Conservation (phyloP, 1,140 invertebrate species). For the Mycetomoellerius zeteki region DNA sequence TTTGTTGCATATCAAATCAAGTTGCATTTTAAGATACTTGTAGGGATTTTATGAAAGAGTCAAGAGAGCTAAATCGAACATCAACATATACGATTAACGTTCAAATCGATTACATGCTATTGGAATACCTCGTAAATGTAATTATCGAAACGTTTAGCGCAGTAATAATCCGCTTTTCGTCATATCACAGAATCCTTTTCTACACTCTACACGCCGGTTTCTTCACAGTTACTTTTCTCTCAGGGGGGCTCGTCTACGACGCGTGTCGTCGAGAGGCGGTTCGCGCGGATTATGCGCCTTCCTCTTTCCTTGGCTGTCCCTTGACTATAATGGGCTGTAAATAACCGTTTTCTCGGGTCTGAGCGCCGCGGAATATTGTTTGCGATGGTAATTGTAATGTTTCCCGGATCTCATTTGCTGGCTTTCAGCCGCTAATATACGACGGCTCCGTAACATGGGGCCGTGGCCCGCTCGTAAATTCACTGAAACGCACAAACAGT, state of each 20-base stretch:
- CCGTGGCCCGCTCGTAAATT: constrained; percentile 76
- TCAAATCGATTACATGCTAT: background rate
- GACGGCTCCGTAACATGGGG: constrained; percentile 72
- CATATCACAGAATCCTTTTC: background rate
- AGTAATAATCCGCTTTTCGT: background rate
- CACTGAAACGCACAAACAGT: constrained; percentile 82
- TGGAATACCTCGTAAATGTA: background rate
- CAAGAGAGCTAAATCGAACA: background rate
- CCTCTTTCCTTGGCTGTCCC: constrained; percentile 56
- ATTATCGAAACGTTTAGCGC: background rate
- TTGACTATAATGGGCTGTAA: constrained; percentile 79
- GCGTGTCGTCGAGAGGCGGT: constrained; percentile 47
- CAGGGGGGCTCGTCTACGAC: constrained; percentile 19
- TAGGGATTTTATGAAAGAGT: background rate
- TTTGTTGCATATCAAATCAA: too few species aligned
- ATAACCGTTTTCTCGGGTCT: constrained; percentile 76
- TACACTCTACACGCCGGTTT: background rate
- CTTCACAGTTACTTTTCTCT: background rate
- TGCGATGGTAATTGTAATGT: constrained; percentile 83
- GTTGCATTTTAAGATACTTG: background rate
- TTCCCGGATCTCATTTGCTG: constrained; percentile 83
- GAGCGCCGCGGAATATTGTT: constrained; percentile 78
- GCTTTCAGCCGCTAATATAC: constrained; percentile 82
- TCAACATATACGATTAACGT: background rate
- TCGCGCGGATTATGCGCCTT: constrained; percentile 39